A percentile compares a stretch with the other conserved stretches of the same genome.
Conservation (phyloP, 2,797 vertebrate genomes). For the Cyclopterus lumpus region DNA sequence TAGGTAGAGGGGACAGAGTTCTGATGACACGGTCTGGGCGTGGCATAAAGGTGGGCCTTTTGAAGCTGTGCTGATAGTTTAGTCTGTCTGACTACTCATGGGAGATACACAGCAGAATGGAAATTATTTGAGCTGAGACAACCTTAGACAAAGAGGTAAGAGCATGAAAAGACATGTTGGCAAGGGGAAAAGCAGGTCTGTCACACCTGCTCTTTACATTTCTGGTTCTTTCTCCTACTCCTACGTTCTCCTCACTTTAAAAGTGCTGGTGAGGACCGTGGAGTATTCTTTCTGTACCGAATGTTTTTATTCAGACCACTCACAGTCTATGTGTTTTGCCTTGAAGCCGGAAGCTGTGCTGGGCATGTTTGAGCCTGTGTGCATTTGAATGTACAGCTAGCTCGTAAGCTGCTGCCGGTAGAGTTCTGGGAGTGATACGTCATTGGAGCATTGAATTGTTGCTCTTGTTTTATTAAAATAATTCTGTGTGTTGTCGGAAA, state of each 20-base stretch:
- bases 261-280: neutral
- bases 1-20: conserved; percentile 62
- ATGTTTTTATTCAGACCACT: conserved; percentile 11
- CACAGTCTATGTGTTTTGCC: conserved; percentile 59
- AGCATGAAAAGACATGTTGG: conserved; percentile 46
- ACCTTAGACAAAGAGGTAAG: conserved; percentile 77
- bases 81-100: conserved; percentile 62
- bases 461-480: conserved; percentile 77
- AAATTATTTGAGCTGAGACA: conserved; percentile 59
- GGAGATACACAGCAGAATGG: conserved; percentile 63
- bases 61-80: conserved; percentile 39
- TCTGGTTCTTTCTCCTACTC: conserved; percentile 27
- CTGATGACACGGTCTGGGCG: conserved; percentile 78
- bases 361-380: conserved; percentile 71
- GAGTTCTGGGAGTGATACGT: conserved; percentile 27
- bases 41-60: conserved; percentile 75
- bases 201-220: conserved; percentile 59
- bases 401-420: neutral
- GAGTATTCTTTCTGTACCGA: neutral
- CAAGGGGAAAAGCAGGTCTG: conserved; percentile 62
- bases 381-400: conserved; percentile 28
- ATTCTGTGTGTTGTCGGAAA: conserved; percentile 70
- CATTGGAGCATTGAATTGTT: conserved; percentile 45
- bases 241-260: neutral
- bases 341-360: conserved; percentile 57